Evolutionary conservation across 2,888 invertebrate genomes (phyloP).

Genomic region (Meandrusa payeni): DNA sequence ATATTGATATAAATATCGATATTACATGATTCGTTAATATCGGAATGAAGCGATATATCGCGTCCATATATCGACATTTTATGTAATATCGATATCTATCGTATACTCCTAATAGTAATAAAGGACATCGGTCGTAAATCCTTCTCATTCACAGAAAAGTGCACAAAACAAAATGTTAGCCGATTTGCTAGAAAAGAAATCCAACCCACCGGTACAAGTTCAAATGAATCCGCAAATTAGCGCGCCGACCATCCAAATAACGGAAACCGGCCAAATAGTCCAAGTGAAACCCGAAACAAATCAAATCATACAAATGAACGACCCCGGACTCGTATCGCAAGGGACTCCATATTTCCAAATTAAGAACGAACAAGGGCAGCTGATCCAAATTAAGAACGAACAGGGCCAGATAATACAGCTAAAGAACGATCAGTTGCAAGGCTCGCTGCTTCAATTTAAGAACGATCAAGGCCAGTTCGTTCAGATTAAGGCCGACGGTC

Average conservation of each 20-base stretch:
- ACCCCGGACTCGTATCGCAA: slow-evolving; percentile 44
- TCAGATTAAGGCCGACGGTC: slow-evolving; percentile 30
- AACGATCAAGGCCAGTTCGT: slow-evolving; percentile 46
- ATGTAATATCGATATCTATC: no score
- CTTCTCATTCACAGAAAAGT: slow-evolving; percentile 49
- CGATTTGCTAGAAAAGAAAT: slow-evolving; percentile 90
- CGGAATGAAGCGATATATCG: no score
- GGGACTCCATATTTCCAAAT: slow-evolving; percentile 63
- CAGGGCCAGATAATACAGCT: slow-evolving; percentile 71
- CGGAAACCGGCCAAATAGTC: slow-evolving; percentile 71
- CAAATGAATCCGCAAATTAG: slow-evolving; percentile 69
- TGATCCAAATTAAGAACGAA: slow-evolving; percentile 68
- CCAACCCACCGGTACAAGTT: slow-evolving; percentile 75
- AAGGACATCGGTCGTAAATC: background rate
- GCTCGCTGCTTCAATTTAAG: slow-evolving; percentile 55
- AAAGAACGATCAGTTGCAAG: slow-evolving; percentile 56
- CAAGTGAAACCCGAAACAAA: slow-evolving; percentile 63
- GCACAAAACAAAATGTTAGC: slow-evolving; percentile 89
- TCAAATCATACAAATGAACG: slow-evolving; percentile 60
- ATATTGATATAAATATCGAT: no score
- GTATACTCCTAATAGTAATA: no score
- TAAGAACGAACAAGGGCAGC: slow-evolving; percentile 70
- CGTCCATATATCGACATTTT: no score
- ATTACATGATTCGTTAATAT: no score
- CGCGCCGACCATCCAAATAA: slow-evolving; percentile 73